These are phyloP conservation scores for Empis stercorea DNA, from an alignment of 2,888 invertebrate genomes.

Conservation along the genomic window DNA sequence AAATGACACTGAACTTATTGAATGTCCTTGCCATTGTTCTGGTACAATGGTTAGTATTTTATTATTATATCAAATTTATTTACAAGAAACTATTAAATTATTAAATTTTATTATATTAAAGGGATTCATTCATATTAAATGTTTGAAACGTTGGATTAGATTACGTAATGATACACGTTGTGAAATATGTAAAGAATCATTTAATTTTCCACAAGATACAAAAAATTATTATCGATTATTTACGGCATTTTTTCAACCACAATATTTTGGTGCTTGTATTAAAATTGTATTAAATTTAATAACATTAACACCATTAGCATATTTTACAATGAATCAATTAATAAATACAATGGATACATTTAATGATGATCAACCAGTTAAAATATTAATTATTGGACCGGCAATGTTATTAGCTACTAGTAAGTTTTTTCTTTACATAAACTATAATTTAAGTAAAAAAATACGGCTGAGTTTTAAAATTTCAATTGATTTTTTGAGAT, in stretches of 20 bases:
- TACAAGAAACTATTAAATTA: no score
- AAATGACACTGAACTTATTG: conserved; percentile 23
- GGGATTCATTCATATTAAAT: conserved; percentile 30
- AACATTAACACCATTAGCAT: conserved; percentile 27
- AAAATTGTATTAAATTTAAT: conserved; percentile 25
- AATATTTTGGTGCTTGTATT: conserved; percentile 26
- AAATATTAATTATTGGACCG: conserved; percentile 8
- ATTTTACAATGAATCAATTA: conserved; percentile 24
- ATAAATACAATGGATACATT: conserved; percentile 6
- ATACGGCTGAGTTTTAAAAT: background rate
- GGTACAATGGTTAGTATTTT: conserved; percentile 28
- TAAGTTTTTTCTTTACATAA: no score
- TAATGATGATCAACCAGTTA: conserved; percentile 5
- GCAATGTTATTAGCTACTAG: conserved; percentile 8
- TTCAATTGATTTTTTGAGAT: no score
- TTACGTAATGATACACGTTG: conserved; percentile 25
- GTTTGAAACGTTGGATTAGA: conserved; percentile 30
- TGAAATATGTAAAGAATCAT: conserved; percentile 26
- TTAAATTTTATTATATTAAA: conserved; percentile 8
- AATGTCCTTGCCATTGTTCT: conserved; percentile 29
- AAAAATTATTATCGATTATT: conserved; percentile 21
- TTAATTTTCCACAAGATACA: conserved; percentile 21
- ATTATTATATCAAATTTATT: no score
- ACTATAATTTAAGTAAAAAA: no score
- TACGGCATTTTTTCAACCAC: conserved; percentile 23